These are phyloP conservation scores for Alcis repandata DNA, from an alignment of 2,888 invertebrate species.

Conservation along the genomic window DNA sequence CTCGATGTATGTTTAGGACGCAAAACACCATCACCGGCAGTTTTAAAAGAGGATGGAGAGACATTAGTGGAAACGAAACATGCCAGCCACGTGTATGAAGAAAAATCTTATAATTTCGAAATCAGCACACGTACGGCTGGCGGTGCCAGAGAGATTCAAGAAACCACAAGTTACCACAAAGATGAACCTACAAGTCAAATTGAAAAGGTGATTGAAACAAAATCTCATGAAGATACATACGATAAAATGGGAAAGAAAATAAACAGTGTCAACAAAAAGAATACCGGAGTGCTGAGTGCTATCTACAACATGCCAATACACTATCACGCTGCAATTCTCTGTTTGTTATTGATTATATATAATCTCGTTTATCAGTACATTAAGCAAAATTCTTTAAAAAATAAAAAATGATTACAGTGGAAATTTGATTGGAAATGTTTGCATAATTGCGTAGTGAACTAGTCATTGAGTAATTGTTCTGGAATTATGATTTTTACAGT, in stretches of 20 bases:
- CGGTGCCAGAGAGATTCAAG: slow-evolving; percentile 36
- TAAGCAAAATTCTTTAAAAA: slow-evolving; percentile 77
- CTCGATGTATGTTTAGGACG: slow-evolving; percentile 69
- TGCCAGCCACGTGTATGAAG: slow-evolving; percentile 39
- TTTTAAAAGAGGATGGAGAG: slow-evolving; percentile 21
- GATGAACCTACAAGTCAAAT: slow-evolving; percentile 41
- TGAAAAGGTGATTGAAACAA: slow-evolving; percentile 45
- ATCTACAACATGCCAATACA: slow-evolving; percentile 83
- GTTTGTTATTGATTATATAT: slow-evolving; percentile 84
- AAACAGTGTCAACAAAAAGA: slow-evolving; percentile 71
- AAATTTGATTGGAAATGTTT: slow-evolving; percentile 40
- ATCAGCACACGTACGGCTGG: slow-evolving; percentile 33
- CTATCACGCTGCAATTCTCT: slow-evolving; percentile 83
- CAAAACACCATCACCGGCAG: slow-evolving; percentile 38
- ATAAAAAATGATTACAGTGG: slow-evolving; percentile 55
- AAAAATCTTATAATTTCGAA: slow-evolving; percentile 42
- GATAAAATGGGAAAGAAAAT: slow-evolving; percentile 50
- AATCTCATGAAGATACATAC: slow-evolving; percentile 43
- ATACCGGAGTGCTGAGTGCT: slow-evolving; percentile 68
- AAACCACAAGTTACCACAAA: slow-evolving; percentile 36
- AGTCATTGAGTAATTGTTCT: slow-evolving; percentile 69
- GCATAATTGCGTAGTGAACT: slow-evolving; percentile 64
- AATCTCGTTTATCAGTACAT: slow-evolving; percentile 83
- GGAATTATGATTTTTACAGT: slow-evolving; percentile 41
- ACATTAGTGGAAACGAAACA: slow-evolving; percentile 24